phyloP scores from a whole-genome alignment of 2,113 vertebrate genomes.

The Lagopus muta region DNA sequence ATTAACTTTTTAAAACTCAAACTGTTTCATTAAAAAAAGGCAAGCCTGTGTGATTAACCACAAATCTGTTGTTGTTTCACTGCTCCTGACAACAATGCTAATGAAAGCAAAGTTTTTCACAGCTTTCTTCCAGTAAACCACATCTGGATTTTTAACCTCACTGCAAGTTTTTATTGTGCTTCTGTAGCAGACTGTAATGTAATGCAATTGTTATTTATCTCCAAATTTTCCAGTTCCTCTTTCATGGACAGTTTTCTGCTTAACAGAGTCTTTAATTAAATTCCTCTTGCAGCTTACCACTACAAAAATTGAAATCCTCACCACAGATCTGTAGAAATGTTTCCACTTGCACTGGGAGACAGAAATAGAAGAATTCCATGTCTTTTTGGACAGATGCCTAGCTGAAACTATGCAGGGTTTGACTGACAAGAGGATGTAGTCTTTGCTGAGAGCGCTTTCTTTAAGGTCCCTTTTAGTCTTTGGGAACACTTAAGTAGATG shows the following conservation, averaged over 20 bases:
- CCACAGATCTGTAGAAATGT: constrained; percentile 82
- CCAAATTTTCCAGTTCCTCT: constrained; percentile 10
- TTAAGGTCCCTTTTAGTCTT: constrained; percentile 74
- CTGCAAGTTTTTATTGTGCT: background rate
- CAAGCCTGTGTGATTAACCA: background rate
- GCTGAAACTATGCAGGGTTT: constrained; percentile 84
- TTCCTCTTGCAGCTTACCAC: constrained; percentile 80
- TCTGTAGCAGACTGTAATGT: background rate
- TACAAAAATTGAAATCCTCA: constrained; percentile 83
- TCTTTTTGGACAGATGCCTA: constrained; percentile 89
- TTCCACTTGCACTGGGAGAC: constrained; percentile 83
- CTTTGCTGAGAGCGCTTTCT: constrained; percentile 78
- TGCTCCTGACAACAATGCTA: background rate
- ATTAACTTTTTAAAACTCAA: background rate
- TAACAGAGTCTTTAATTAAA: constrained; percentile 88
- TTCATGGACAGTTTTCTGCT: constrained; percentile 58
- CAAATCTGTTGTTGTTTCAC: background rate
- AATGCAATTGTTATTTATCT: constrained; percentile 67
- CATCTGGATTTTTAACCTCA: constrained; percentile 42
- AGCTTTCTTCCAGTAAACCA: constrained; percentile 42
- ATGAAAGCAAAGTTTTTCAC: background rate
- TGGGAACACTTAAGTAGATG: constrained; percentile 67
- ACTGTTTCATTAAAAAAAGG: background rate
- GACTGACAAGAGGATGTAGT: constrained; percentile 85
- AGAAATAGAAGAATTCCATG: constrained; percentile 91